Conservation (phyloP, 2,113 vertebrate species). For the Ceratotherium simum region DNA sequence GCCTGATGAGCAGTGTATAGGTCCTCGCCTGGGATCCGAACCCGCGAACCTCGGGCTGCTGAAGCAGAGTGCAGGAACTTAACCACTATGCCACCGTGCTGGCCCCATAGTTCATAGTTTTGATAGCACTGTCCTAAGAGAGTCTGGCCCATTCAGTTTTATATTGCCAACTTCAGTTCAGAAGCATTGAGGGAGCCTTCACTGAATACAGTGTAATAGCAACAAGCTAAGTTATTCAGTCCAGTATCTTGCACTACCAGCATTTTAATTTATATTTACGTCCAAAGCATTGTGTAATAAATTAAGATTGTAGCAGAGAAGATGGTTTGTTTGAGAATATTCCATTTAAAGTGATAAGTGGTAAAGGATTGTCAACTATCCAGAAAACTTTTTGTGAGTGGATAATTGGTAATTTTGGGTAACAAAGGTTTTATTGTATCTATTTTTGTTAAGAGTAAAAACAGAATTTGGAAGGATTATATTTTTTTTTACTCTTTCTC, state of each 20-base stretch:
- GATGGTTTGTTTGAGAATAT: neutral
- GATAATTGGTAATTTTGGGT: conserved; percentile 14
- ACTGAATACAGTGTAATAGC: neutral
- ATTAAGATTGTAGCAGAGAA: neutral
- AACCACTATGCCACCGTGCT: too few relatives aligned
- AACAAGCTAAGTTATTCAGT: conserved; percentile 3
- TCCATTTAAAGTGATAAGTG: neutral
- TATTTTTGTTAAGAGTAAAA: conserved; percentile 44
- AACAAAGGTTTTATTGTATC: conserved; percentile 17
- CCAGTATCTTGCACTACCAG: neutral
- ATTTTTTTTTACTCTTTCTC: neutral
- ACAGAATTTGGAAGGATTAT: conserved; percentile 1
- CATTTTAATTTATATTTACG: neutral
- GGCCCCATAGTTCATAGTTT: neutral
- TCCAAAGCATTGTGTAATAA: neutral
- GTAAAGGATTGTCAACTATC: neutral
- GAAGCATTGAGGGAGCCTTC: neutral
- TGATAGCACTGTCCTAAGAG: neutral
- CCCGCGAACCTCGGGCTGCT: too few relatives aligned
- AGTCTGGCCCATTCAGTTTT: conserved; percentile 21
- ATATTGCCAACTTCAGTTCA: conserved; percentile 25
- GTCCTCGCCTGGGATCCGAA: too few relatives aligned
- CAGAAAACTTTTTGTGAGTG: conserved; percentile 11
- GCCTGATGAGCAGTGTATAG: too few relatives aligned
- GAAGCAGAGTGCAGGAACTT: too few relatives aligned